A percentile compares a stretch with the other conserved stretches of the same genome.
Evolutionary conservation across 2,888 invertebrate genomes (phyloP).

Genomic region (Dione juno): DNA sequence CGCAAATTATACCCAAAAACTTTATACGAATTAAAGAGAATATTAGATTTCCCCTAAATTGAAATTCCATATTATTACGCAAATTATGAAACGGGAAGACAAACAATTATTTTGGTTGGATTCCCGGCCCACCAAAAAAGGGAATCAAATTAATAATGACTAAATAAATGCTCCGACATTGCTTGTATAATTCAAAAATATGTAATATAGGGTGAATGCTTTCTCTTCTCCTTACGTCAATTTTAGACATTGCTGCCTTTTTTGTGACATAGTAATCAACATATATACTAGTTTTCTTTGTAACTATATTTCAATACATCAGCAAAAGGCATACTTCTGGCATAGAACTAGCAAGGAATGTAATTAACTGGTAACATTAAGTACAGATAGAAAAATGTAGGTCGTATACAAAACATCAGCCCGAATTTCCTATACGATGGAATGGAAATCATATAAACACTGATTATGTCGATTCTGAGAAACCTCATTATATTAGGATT

Average conservation of each 20-base stretch:
- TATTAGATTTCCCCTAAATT: conserved; percentile 24
- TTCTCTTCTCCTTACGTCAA: too few species aligned
- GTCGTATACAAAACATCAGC: neutral
- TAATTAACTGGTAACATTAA: too few species aligned
- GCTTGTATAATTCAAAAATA: neutral
- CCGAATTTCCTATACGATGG: too few species aligned
- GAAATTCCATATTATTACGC: conserved; percentile 26
- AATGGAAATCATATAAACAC: neutral
- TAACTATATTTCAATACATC: too few species aligned
- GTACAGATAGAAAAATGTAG: too few species aligned
- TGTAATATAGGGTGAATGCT: too few species aligned
- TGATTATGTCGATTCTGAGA: neutral
- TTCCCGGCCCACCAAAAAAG: conserved; percentile 2
- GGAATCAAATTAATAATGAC: conserved; percentile 14
- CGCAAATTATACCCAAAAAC: conserved; percentile 18
- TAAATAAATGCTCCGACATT: neutral
- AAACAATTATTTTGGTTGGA: conserved; percentile 14
- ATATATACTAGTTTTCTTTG: too few species aligned
- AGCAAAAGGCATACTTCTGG: too few species aligned
- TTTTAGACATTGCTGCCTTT: too few species aligned
- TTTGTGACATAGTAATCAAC: too few species aligned
- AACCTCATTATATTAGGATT: conserved; percentile 1
- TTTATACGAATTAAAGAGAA: conserved; percentile 16
- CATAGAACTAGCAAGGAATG: too few species aligned
- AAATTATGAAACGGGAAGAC: conserved; percentile 17